Conservation (phyloP, 2,797 vertebrate genomes). For the Gambelia wislizenii region DNA sequence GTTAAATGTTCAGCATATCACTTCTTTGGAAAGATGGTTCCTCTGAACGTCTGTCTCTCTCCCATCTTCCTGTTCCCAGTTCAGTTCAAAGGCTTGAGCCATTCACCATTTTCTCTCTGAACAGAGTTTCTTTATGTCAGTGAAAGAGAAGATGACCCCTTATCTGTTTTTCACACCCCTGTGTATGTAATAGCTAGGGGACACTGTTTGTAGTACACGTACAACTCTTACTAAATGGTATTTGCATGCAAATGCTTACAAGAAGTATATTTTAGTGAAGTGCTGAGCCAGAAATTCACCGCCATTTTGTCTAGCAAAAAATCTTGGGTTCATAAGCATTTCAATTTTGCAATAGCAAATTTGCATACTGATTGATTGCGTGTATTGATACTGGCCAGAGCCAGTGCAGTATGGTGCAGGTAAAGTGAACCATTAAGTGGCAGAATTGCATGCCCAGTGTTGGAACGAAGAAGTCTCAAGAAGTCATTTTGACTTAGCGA, state of each 20-base stretch:
- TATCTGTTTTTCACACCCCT: no score
- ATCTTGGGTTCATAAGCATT: neutral
- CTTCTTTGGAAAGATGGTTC: neutral
- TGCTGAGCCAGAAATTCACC: no score
- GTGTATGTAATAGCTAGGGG: no score
- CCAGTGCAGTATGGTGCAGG: no score
- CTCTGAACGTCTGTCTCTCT: no score
- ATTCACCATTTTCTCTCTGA: conserved; percentile 16
- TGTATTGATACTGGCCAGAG: no score
- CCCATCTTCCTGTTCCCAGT: neutral
- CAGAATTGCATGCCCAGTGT: no score
- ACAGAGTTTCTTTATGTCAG: neutral
- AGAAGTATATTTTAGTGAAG: neutral
- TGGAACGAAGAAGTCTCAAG: neutral
- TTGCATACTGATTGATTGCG: no score
- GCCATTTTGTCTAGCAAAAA: neutral
- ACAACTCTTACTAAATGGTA: neutral
- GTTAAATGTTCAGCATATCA: neutral
- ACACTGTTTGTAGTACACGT: neutral
- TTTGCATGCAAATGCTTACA: neutral
- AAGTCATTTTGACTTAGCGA: neutral
- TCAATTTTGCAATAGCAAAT: neutral
- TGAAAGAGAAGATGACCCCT: no score
- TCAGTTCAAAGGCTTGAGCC: neutral
- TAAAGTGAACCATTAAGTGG: no score